These are phyloP conservation scores for Limnephilus lunatus DNA, from an alignment of 2,888 invertebrate species.

Conservation along the genomic window DNA sequence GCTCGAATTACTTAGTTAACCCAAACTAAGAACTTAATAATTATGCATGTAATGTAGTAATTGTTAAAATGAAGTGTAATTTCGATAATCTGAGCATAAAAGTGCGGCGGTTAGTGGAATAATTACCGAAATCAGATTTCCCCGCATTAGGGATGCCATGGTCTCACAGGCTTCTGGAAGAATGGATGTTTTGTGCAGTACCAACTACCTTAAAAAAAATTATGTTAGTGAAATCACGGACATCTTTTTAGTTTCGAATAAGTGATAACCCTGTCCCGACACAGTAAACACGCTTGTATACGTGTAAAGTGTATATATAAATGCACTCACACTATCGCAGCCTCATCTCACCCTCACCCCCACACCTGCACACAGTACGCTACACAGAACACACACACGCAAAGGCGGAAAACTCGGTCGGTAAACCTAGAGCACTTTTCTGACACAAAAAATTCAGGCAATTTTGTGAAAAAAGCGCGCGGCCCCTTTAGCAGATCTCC, in stretches of 20 bases:
- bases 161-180: not conserved
- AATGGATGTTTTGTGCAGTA: too few species aligned
- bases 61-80: too few species aligned
- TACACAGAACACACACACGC: not conserved
- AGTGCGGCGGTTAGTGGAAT: too few species aligned
- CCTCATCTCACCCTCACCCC: not conserved
- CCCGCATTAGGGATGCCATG: not conserved
- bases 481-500: not conserved
- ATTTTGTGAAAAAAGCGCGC: conserved; percentile 40
- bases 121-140: not conserved
- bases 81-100: too few species aligned
- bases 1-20: too few species aligned
- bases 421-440: conserved; percentile 48
- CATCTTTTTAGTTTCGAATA: not conserved
- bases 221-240: too few species aligned
- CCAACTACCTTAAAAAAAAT: not conserved
- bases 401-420: conserved; percentile 47
- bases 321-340: conserved; percentile 7
- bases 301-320: conserved; percentile 6
- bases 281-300: not conserved
- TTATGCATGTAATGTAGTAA: too few species aligned
- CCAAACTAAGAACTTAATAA: too few species aligned
- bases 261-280: not conserved
- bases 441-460: conserved; percentile 39
- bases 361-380: not conserved